Evolutionary conservation across 2,888 invertebrate species (phyloP).

Genomic region (Petrolisthes manimaculis): DNA sequence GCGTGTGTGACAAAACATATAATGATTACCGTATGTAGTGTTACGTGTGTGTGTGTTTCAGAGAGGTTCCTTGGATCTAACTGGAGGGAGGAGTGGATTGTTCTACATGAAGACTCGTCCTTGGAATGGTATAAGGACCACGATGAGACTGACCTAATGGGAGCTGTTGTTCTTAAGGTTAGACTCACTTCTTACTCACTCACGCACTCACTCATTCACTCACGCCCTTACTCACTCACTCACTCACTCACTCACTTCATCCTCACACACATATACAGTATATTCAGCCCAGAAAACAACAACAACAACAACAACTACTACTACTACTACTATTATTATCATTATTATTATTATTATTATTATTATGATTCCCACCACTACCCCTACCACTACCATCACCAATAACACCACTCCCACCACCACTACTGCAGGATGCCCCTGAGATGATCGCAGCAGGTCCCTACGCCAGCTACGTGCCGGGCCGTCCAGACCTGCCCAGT

Average conservation of each 20-base stretch:
- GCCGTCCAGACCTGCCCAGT: constrained; percentile 78
- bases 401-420: too few relatives aligned
- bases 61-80: constrained; percentile 84
- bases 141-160: constrained; percentile 72
- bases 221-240: neutral
- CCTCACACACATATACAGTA: too few relatives aligned
- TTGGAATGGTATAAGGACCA: constrained; percentile 86
- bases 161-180: constrained; percentile 75
- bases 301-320: too few relatives aligned
- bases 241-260: too few relatives aligned
- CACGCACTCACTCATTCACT: neutral
- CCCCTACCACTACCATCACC: too few relatives aligned
- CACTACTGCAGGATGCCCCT: constrained; percentile 76
- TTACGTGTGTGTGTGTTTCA: constrained; percentile 70
- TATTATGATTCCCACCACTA: neutral
- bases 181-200: neutral
- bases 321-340: too few relatives aligned
- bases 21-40: neutral
- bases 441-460: constrained; percentile 85
- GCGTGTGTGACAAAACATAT: neutral
- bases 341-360: neutral
- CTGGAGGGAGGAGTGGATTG: constrained; percentile 88
- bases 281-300: too few relatives aligned
- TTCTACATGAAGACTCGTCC: constrained; percentile 86
- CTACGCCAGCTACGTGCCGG: constrained; percentile 84